phyloP scores from a whole-genome alignment of 2,888 invertebrate species.

The Drosophila cognata region DNA sequence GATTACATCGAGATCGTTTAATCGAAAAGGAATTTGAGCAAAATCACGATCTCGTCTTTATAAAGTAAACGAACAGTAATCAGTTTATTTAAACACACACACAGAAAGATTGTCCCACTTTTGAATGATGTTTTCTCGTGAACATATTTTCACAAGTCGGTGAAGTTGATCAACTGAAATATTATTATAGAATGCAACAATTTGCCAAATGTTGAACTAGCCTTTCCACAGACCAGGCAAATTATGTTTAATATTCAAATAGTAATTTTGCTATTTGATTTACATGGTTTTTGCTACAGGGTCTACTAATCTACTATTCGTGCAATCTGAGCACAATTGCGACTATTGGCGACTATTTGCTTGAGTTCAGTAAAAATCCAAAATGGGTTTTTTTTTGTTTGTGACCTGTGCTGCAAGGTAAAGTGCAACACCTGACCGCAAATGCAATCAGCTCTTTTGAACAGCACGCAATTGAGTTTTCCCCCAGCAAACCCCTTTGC shows the following conservation, averaged over 20 bases:
- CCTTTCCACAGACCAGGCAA: neutral
- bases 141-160: neutral
- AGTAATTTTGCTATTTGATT: neutral
- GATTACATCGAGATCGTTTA: neutral
- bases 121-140: neutral
- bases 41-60: neutral
- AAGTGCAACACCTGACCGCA: slow-evolving; percentile 36
- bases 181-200: neutral
- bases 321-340: neutral
- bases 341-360: neutral
- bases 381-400: slow-evolving; percentile 5
- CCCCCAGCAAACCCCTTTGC: neutral
- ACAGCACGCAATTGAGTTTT: neutral
- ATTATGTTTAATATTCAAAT: neutral
- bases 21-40: neutral
- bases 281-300: neutral
- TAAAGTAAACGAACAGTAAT: neutral
- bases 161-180: neutral
- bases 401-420: slow-evolving; percentile 11
- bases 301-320: neutral
- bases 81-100: neutral
- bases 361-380: slow-evolving; percentile 12
- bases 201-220: neutral
- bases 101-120: neutral
- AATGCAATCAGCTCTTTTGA: slow-evolving; percentile 38